phyloP scores from a whole-genome alignment of 35 echinoderm and acorn worm species.

The Heliocidaris erythrogramma region DNA sequence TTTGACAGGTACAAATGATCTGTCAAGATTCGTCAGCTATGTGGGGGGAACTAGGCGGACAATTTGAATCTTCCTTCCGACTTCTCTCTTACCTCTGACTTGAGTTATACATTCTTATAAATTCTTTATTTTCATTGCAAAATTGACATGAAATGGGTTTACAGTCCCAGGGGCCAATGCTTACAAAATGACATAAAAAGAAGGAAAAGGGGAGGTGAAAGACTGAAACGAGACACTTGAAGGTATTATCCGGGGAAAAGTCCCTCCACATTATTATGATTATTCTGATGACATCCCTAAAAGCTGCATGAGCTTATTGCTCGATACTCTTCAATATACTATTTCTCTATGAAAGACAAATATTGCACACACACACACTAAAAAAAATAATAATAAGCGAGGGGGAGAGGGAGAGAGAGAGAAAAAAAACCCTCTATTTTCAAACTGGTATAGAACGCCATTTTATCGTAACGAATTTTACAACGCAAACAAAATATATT shows the following conservation, averaged over 20 bases:
- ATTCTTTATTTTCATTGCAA: slow-evolving; percentile 24
- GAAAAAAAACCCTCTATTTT: too few species aligned
- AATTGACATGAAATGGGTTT: slow-evolving; percentile 31
- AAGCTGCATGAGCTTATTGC: not conserved
- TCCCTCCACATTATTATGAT: not conserved
- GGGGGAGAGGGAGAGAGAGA: too few species aligned
- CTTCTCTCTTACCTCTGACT: not conserved
- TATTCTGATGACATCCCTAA: not conserved
- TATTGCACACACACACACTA: too few species aligned
- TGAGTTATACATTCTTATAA: not conserved
- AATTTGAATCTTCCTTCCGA: not conserved
- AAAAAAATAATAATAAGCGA: too few species aligned
- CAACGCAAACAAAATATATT: too few species aligned
- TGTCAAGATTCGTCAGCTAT: not conserved
- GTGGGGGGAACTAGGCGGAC: slow-evolving; percentile 11
- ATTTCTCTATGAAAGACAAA: too few species aligned
- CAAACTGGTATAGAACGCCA: too few species aligned
- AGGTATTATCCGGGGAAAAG: not conserved
- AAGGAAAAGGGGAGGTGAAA: not conserved
- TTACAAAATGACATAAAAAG: not conserved
- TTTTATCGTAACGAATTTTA: too few species aligned
- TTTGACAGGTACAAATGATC: slow-evolving; percentile 21
- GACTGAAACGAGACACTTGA: not conserved
- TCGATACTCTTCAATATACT: too few species aligned
- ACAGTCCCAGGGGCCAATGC: not conserved